Conservation (phyloP, 2,888 invertebrate genomes). For the Eutolmus rufibarbis region DNA sequence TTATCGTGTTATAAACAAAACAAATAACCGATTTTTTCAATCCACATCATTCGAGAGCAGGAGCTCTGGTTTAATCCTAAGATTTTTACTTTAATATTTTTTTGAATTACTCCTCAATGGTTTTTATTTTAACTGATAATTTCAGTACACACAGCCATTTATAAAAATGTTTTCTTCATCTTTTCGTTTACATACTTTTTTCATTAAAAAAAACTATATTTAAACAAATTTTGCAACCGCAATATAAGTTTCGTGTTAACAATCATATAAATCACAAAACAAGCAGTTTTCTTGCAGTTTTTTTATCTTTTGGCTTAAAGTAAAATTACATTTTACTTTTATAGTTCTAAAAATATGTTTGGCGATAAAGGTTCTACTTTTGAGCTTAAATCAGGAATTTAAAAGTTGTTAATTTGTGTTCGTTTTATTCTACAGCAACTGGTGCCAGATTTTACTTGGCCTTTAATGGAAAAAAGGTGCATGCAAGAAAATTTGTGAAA, state of each 20-base stretch:
- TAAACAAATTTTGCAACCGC: not conserved
- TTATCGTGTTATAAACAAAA: conserved; percentile 1
- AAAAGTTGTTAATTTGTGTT: not conserved
- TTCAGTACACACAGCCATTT: conserved; percentile 42
- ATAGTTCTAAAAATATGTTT: not conserved
- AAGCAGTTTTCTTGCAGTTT: not conserved
- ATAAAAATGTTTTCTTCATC: conserved; percentile 24
- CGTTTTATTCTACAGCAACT: not conserved
- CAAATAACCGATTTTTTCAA: not conserved
- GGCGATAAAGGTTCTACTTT: not conserved
- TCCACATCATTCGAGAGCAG: not conserved
- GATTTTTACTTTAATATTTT: not conserved
- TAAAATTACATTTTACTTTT: not conserved
- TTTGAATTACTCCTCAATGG: not conserved
- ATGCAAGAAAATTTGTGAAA: not conserved
- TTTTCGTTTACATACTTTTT: not conserved
- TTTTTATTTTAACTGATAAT: conserved; percentile 33
- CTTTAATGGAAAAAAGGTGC: not conserved
- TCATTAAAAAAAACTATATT: not conserved
- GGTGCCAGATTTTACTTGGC: not conserved
- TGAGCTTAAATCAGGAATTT: not conserved
- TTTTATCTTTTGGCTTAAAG: not conserved
- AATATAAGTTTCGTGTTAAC: not conserved
- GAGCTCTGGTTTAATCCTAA: not conserved
- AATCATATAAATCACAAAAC: not conserved